These are phyloP conservation scores for Callipepla californica DNA, from an alignment of 2,113 vertebrate genomes.

Conservation along the genomic window DNA sequence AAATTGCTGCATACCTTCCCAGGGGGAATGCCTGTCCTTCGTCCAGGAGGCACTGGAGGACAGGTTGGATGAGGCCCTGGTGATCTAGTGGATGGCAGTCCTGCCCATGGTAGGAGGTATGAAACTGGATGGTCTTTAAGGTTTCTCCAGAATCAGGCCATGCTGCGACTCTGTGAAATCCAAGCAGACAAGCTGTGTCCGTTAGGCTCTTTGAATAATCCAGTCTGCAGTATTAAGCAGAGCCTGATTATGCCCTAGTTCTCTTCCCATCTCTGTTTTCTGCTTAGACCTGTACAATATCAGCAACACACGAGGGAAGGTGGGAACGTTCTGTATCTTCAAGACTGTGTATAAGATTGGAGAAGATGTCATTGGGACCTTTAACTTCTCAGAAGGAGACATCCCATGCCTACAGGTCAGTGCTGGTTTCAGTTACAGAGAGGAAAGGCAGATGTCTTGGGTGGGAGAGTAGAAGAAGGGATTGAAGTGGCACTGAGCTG, in stretches of 20 bases:
- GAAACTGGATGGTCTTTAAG: background rate
- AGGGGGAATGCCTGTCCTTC: background rate
- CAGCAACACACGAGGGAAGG: slow-evolving; percentile 93
- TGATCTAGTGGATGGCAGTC: background rate
- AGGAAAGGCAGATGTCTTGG: background rate
- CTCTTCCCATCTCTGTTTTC: background rate
- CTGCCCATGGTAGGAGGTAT: background rate
- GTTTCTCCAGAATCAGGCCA: background rate
- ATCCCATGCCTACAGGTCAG: slow-evolving; percentile 95
- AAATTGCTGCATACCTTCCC: background rate
- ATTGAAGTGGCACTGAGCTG: background rate
- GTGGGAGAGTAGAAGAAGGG: background rate
- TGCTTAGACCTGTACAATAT: slow-evolving; percentile 93
- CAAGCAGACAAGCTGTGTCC: background rate
- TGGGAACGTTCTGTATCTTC: slow-evolving; percentile 97
- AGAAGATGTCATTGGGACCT: slow-evolving; percentile 94
- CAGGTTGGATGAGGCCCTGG: background rate
- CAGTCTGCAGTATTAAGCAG: background rate
- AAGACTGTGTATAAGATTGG: slow-evolving; percentile 95
- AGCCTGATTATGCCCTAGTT: background rate
- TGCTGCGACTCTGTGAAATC: background rate
- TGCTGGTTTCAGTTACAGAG: background rate
- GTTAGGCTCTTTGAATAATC: background rate
- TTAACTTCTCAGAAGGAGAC: slow-evolving; percentile 94
- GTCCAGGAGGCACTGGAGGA: background rate